phyloP scores from a whole-genome alignment of 2,113 vertebrate species.

The Cercopithecus mona region DNA sequence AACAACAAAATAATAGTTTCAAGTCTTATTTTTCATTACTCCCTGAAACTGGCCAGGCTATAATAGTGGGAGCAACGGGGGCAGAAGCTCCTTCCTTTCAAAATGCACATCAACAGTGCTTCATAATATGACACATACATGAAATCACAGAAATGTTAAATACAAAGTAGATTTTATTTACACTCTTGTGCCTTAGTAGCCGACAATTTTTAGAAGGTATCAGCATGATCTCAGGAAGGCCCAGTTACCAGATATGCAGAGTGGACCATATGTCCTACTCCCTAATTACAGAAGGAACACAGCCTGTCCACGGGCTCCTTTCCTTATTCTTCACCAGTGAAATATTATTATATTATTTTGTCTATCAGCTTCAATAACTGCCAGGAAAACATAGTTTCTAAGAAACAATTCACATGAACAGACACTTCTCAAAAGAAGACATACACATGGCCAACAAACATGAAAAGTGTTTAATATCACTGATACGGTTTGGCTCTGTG shows the following conservation, averaged over 20 bases:
- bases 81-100: background rate
- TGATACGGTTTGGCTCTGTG: no score
- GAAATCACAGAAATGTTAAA: background rate
- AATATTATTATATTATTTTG: background rate
- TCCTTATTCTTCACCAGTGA: background rate
- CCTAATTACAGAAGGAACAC: background rate
- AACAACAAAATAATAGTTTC: slow-evolving; percentile 37
- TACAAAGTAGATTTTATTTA: background rate
- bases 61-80: background rate
- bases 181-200: background rate
- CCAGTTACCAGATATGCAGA: background rate
- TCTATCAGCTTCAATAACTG: background rate
- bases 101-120: background rate
- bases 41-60: background rate
- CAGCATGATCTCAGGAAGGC: background rate
- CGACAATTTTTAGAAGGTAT: background rate
- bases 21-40: background rate
- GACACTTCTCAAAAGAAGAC: no score
- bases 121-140: background rate
- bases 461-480: no score
- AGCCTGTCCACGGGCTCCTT: background rate
- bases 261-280: background rate
- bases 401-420: slow-evolving; percentile 24
- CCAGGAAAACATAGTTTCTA: background rate
- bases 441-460: no score